These are phyloP conservation scores for Acronicta psi DNA, from an alignment of 2,888 invertebrate genomes.

Conservation along the genomic window DNA sequence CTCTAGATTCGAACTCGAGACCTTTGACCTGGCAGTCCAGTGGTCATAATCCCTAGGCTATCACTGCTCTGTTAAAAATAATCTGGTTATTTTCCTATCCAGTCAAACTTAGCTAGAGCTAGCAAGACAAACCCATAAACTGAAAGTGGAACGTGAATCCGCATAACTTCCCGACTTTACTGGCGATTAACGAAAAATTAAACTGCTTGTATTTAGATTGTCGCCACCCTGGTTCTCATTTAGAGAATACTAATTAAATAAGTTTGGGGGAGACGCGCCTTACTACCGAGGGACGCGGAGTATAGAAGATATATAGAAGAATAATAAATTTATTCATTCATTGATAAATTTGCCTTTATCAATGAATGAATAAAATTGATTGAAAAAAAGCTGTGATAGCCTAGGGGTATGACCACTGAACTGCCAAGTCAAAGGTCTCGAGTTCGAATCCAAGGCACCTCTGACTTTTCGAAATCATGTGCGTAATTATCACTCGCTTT, in stretches of 20 bases:
- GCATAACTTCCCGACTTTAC: constrained; percentile 63
- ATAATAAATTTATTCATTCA: not conserved
- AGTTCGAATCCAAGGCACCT: too few relatives aligned
- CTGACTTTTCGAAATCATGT: too few relatives aligned
- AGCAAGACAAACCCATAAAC: constrained; percentile 30
- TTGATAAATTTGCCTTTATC: too few relatives aligned
- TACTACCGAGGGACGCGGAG: constrained; percentile 16
- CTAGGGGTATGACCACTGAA: too few relatives aligned
- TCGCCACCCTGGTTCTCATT: constrained; percentile 63
- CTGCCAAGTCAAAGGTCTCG: too few relatives aligned
- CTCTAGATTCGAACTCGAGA: too few relatives aligned
- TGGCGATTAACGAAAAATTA: constrained; percentile 68
- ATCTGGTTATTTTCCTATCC: not conserved
- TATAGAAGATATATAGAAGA: constrained; percentile 16
- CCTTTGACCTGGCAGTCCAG: too few relatives aligned
- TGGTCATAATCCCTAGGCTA: too few relatives aligned
- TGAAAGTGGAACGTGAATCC: constrained; percentile 52
- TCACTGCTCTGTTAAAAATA: too few relatives aligned
- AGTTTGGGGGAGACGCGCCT: constrained; percentile 54
- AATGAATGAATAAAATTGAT: too few relatives aligned
- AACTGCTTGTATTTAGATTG: constrained; percentile 65
- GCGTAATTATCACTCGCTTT: too few relatives aligned
- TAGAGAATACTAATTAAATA: constrained; percentile 72
- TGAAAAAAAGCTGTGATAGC: too few relatives aligned
- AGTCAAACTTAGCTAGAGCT: constrained; percentile 5